Evolutionary conservation across 2,888 invertebrate species (phyloP).

Genomic region (Polymixis flavicincta): DNA sequence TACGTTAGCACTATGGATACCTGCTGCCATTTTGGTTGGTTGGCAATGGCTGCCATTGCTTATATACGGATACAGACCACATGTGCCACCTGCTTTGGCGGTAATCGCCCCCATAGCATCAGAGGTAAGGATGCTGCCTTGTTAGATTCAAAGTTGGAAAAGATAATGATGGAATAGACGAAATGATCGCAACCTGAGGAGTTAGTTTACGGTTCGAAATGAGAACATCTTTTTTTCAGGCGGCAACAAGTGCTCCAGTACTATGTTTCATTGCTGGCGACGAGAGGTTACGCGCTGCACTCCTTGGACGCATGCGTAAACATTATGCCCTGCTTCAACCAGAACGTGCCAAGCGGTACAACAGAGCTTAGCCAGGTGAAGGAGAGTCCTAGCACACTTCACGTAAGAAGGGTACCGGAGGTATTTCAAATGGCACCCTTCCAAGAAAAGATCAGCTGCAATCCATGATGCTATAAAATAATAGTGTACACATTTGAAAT

Average conservation of each 20-base stretch:
- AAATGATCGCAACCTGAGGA: not conserved
- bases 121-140: slow-evolving; percentile 79
- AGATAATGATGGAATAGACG: not conserved
- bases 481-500: slow-evolving; percentile 55
- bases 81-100: slow-evolving; percentile 86
- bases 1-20: slow-evolving; percentile 88
- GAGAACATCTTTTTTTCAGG: slow-evolving; percentile 73
- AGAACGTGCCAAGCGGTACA: slow-evolving; percentile 80
- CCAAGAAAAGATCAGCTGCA: slow-evolving; percentile 33
- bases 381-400: slow-evolving; percentile 20
- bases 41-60: slow-evolving; percentile 88
- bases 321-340: slow-evolving; percentile 87
- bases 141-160: not conserved
- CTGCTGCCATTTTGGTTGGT: slow-evolving; percentile 85
- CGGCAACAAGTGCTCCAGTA: slow-evolving; percentile 88
- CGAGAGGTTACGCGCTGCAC: slow-evolving; percentile 86
- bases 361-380: slow-evolving; percentile 50
- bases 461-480: slow-evolving; percentile 45
- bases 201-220: not conserved
- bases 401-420: slow-evolving; percentile 15
- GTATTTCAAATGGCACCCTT: slow-evolving; percentile 28
- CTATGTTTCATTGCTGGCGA: slow-evolving; percentile 86
- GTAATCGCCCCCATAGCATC: slow-evolving; percentile 87
- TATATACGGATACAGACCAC: slow-evolving; percentile 82
- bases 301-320: slow-evolving; percentile 87